Evolutionary conservation across 2,113 vertebrate genomes (phyloP).

Genomic region (Burhinus bistriatus): DNA sequence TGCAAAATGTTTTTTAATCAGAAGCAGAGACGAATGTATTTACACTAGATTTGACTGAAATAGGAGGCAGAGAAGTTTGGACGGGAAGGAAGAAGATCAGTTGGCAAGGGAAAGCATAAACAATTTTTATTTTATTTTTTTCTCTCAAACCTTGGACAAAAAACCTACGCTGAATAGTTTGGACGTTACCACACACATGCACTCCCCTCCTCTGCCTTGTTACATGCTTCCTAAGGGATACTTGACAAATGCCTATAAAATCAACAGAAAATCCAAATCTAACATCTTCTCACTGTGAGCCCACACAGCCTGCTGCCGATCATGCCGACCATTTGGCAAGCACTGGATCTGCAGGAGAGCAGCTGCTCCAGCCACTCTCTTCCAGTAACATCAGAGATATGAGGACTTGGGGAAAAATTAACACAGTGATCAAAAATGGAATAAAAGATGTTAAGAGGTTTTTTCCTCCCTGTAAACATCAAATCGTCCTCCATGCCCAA

Average conservation of each 20-base stretch:
- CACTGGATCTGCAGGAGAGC: conserved; percentile 49
- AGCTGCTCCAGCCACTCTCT: conserved; percentile 66
- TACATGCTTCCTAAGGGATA: conserved; percentile 64
- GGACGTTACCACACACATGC: conserved; percentile 48
- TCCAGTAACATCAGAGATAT: conserved; percentile 73
- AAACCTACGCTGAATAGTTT: background rate
- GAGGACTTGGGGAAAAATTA: conserved; percentile 78
- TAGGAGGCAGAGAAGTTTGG: conserved; percentile 26
- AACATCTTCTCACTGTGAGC: conserved; percentile 58
- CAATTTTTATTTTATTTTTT: background rate
- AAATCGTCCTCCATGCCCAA: conserved; percentile 47
- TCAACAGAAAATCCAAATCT: conserved; percentile 62
- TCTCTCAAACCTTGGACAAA: conserved; percentile 43
- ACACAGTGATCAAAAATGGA: conserved; percentile 69
- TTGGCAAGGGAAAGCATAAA: conserved; percentile 30
- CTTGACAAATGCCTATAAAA: conserved; percentile 72
- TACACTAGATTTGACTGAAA: conserved; percentile 46
- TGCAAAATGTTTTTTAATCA: conserved; percentile 62
- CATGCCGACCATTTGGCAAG: conserved; percentile 71
- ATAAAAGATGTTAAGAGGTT: conserved; percentile 72
- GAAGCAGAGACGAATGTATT: conserved; percentile 47
- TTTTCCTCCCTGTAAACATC: conserved; percentile 69
- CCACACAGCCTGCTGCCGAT: conserved; percentile 46
- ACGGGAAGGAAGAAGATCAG: conserved; percentile 8
- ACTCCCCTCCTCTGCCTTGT: conserved; percentile 50